These are phyloP conservation scores for Temnothorax longispinosus DNA, from an alignment of 1,140 invertebrate species.

Conservation along the genomic window DNA sequence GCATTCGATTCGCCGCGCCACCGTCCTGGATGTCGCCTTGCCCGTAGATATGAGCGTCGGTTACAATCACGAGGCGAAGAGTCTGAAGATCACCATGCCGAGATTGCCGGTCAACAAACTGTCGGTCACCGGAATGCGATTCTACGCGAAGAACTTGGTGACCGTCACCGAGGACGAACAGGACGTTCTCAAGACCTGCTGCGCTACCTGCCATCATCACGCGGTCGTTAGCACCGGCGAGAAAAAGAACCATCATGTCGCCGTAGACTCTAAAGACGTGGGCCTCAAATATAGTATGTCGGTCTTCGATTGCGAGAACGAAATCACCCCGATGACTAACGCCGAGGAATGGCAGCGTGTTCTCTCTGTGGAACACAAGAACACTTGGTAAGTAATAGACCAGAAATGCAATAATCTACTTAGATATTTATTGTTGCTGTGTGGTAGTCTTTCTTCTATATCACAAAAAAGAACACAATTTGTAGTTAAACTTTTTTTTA, in stretches of 20 bases:
- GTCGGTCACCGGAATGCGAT: conserved; percentile 74
- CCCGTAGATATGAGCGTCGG: conserved; percentile 76
- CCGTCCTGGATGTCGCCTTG: conserved; percentile 71
- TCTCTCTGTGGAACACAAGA: conserved; percentile 60
- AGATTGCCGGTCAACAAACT: conserved; percentile 73
- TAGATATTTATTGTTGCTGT: background rate
- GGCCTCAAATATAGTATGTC: conserved; percentile 74
- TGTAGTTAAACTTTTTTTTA: no score
- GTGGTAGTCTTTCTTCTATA: background rate
- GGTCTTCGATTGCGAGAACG: conserved; percentile 80
- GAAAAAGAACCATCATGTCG: conserved; percentile 68
- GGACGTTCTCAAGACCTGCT: conserved; percentile 74
- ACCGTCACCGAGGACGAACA: conserved; percentile 76
- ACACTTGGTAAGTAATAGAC: conserved; percentile 52
- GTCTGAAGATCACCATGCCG: conserved; percentile 75
- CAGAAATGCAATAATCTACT: background rate
- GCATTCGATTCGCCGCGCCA: conserved; percentile 78
- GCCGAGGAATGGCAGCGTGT: conserved; percentile 54
- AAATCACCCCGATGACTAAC: conserved; percentile 53
- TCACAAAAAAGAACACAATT: background rate
- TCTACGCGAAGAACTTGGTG: conserved; percentile 75
- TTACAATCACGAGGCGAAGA: conserved; percentile 73
- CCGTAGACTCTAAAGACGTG: conserved; percentile 72
- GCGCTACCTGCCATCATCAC: conserved; percentile 74
- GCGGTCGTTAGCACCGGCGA: conserved; percentile 73